Conservation (phyloP, 2,113 vertebrate genomes). For the Crypturellus undulatus region DNA sequence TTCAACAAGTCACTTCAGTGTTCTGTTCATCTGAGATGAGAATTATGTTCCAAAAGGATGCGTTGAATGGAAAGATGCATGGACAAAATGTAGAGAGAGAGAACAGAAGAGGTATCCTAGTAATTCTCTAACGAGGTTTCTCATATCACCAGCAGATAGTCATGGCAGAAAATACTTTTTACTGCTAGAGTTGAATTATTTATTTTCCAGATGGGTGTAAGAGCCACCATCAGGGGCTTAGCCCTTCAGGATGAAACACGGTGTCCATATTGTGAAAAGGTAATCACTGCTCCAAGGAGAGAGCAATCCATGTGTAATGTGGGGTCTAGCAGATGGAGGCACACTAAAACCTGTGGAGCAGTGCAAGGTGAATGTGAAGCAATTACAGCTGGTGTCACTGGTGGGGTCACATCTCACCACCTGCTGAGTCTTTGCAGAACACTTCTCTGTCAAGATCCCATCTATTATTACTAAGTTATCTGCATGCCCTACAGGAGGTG, state of each 20-base stretch:
- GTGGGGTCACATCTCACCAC: not conserved
- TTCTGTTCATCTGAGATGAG: not conserved
- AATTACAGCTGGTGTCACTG: not conserved
- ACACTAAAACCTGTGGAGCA: not conserved
- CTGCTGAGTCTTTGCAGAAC: not conserved
- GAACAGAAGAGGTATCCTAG: accelerated
- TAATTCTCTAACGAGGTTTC: not conserved
- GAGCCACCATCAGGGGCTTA: not conserved
- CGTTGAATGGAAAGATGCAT: not conserved
- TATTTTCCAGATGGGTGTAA: not conserved
- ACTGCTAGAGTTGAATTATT: not conserved
- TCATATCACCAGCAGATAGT: not conserved
- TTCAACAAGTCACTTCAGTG: not conserved
- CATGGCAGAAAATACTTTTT: not conserved
- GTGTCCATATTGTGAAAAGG: not conserved
- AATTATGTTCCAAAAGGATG: accelerated
- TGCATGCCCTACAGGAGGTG: not conserved
- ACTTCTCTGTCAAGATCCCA: not conserved
- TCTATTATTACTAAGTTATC: not conserved
- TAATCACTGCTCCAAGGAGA: not conserved
- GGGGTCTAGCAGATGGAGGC: not conserved
- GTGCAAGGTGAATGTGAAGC: not conserved
- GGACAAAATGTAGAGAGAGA: not conserved
- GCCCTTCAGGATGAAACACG: not conserved
- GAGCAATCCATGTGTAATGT: not conserved